Percentiles rank a stretch among this genome's conserved stretches.
Conservation (phyloP, 2,113 vertebrate species). For the Varanus komodoensis region DNA sequence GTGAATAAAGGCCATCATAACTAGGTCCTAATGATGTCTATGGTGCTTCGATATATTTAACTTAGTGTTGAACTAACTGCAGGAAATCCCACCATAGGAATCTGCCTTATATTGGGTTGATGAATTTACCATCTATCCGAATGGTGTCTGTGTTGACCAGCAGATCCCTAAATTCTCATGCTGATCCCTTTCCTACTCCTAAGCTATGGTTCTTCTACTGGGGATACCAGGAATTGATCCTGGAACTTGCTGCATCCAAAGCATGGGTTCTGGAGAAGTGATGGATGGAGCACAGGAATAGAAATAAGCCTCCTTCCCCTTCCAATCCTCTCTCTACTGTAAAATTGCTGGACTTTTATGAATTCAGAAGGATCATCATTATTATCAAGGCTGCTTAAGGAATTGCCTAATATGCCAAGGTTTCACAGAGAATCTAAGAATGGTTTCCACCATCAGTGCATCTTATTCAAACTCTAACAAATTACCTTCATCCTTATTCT, state of each 20-base stretch:
- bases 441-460: not conserved
- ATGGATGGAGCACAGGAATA: too few species aligned
- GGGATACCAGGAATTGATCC: too few species aligned
- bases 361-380: not conserved
- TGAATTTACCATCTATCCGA: not conserved
- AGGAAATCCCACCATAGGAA: not conserved
- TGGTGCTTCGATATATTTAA: not conserved
- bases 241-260: too few species aligned
- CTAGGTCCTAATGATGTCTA: not conserved
- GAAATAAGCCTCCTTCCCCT: not conserved
- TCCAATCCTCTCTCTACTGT: not conserved
- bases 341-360: not conserved
- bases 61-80: not conserved
- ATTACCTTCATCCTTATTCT: slow-evolving; percentile 57
- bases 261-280: too few species aligned
- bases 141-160: not conserved
- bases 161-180: not conserved
- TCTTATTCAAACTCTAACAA: not conserved
- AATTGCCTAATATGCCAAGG: not conserved
- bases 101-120: not conserved
- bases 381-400: not conserved
- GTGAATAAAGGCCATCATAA: not conserved
- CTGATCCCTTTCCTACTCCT: too few species aligned
- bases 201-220: too few species aligned
- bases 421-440: not conserved